phyloP scores from a whole-genome alignment of 37 sponge, comb jelly and placozoan genomes.

The Aplysina aerophoba region DNA sequence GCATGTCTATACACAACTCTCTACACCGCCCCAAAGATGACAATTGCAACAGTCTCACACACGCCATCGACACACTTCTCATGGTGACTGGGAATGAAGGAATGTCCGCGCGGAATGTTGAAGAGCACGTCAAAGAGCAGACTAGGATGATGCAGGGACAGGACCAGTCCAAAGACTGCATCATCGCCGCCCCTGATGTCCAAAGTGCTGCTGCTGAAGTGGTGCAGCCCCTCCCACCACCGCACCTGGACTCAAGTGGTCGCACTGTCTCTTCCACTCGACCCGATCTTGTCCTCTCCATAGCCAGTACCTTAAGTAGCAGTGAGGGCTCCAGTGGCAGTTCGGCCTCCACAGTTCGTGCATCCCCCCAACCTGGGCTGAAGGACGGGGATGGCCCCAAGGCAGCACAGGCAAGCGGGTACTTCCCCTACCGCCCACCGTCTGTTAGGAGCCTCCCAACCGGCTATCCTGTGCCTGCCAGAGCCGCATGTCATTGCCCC shows the following conservation, averaged over 20 bases:
- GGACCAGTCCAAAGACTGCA: neutral
- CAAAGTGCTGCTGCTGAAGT: neutral
- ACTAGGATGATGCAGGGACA: neutral
- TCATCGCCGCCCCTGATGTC: neutral
- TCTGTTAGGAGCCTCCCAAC: constrained; percentile 18
- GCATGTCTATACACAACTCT: neutral
- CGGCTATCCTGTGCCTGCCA: neutral
- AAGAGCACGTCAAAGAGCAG: constrained; percentile 25
- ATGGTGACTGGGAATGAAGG: constrained; percentile 33
- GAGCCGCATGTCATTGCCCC: constrained; percentile 35
- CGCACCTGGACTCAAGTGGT: no score
- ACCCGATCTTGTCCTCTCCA: neutral
- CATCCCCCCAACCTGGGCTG: neutral
- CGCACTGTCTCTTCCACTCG: neutral
- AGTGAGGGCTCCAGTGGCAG: neutral
- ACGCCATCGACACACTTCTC: constrained; percentile 17
- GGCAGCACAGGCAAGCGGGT: neutral
- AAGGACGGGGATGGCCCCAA: neutral
- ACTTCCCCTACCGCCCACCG: constrained; percentile 2
- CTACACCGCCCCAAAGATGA: constrained; percentile 1
- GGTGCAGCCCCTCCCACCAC: neutral
- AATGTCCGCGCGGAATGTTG: constrained; percentile 24
- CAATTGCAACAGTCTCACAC: neutral
- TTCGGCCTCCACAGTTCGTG: neutral
- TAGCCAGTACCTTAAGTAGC: no score